These are phyloP conservation scores for Triplophysa yarkandensis DNA, from an alignment of 2,797 vertebrate genomes.

Conservation along the genomic window DNA sequence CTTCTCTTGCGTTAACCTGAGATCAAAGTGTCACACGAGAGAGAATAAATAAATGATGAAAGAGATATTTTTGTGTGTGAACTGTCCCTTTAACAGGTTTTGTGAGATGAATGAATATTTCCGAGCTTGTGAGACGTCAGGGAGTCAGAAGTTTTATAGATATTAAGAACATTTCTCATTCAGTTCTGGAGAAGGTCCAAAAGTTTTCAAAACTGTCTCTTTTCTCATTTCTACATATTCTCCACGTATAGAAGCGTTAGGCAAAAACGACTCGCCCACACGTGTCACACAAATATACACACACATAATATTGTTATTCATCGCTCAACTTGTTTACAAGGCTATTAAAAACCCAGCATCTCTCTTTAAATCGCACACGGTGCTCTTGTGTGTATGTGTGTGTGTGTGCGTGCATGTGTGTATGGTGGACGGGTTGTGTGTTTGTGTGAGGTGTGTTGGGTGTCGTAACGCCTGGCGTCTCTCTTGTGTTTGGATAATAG, in stretches of 20 bases:
- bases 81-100: too few species aligned
- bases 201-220: conserved; percentile 3
- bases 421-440: conserved; percentile 21
- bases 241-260: conserved; percentile 13
- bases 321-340: conserved; percentile 50
- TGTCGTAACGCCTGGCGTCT: conserved; percentile 40
- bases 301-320: conserved; percentile 46
- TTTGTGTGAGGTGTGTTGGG: conserved; percentile 39
- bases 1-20: too few species aligned
- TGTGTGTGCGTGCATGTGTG: conserved; percentile 32
- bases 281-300: conserved; percentile 17
- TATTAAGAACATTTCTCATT: background rate
- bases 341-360: conserved; percentile 40
- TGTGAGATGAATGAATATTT: background rate
- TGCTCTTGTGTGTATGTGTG: conserved; percentile 36
- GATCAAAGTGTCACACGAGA: too few species aligned
- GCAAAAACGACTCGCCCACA: conserved; percentile 25
- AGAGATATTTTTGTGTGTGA: too few species aligned
- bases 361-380: conserved; percentile 13
- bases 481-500: conserved; percentile 50
- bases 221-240: conserved; percentile 19
- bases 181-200: conserved; percentile 17
- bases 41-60: too few species aligned
- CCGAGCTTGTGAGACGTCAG: background rate
- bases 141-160: background rate